Base-by-base conservation (phyloP, 2,888 invertebrate genomes). In the Tholera decimalis region DNA sequence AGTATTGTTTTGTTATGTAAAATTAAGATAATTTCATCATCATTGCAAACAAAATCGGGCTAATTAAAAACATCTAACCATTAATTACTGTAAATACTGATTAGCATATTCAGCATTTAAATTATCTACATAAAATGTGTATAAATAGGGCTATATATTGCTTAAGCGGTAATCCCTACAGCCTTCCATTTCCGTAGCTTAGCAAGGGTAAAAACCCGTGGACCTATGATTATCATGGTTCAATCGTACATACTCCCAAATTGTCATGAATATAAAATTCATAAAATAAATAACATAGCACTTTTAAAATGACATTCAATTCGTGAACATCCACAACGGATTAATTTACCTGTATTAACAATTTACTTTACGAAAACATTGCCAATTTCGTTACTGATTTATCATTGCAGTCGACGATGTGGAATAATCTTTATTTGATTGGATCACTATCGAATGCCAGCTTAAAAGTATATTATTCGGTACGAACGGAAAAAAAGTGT, bases 351-450 rank as follows among this genome's bases (percentile, higher is more conserved):
- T 49, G 18, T 18, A 43, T 53, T 53, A 57, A 56, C 20, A 72
- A 58, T 43, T 53, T 43, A 63, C 15, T 61, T 59, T 41, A 49
- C 47, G n/a, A 43, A 24, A 49, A 4, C 15, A 54, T 70, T 53
- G 35, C 49, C 35, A 9, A 55, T 20, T 55, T 37, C 54, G 53
- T 67, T 35, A 43, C 41, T 66, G 41, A 56, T 47, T 43, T 56
- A 60, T 50, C n/a, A 54, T 28, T 39, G 46, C 22, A 56, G 35
- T 53, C 30, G 18, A n/a, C 20, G 59, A 56, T 74, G 69, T 59
- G 68, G 22, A 63, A 56, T 73, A 74, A 74, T 69, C 64, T 64
- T 70, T 57, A 70, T 74, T 70, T 54, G 59, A 74, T 69, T 73
- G 62, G 73, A 73, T 74, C 57, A 59, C 54, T 43, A 74, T 67